A percentile compares a stretch with the other conserved stretches of the same genome.
Evolutionary conservation across 2,888 invertebrate genomes (phyloP).

Genomic region (Melieria omissa): DNA sequence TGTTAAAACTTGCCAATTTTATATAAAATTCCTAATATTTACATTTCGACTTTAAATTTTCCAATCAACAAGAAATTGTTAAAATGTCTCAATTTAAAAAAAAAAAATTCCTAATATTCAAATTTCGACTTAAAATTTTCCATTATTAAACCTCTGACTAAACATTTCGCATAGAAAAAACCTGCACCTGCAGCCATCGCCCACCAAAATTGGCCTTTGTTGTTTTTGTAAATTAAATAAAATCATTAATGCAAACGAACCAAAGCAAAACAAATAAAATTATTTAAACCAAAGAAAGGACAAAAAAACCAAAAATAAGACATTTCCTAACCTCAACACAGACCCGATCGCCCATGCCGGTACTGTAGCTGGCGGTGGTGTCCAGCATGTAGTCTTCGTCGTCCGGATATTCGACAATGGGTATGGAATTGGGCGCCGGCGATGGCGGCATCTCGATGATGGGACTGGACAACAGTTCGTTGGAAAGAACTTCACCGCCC

Average conservation of each 20-base stretch:
- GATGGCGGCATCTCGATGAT: conserved; percentile 73
- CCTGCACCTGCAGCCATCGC: too few species aligned
- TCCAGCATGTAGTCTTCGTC: conserved; percentile 75
- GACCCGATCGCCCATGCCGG: conserved; percentile 63
- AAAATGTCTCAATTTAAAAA: too few species aligned
- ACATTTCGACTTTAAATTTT: too few species aligned
- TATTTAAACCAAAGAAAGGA: conserved; percentile 46
- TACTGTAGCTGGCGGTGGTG: conserved; percentile 52
- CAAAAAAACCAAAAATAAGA: conserved; percentile 1
- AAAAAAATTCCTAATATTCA: too few species aligned
- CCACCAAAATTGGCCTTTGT: too few species aligned
- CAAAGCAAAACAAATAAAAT: conserved; percentile 36
- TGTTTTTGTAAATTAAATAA: not conserved
- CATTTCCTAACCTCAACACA: conserved; percentile 67
- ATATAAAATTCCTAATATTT: too few species aligned
- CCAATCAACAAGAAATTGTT: too few species aligned
- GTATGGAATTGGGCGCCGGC: conserved; percentile 75
- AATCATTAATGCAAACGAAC: conserved; percentile 8
- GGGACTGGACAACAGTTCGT: conserved; percentile 66
- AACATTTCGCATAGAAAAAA: too few species aligned
- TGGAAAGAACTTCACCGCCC: conserved; percentile 68
- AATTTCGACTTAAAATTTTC: too few species aligned
- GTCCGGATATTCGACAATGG: conserved; percentile 88
- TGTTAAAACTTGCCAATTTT: too few species aligned
- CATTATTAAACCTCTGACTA: too few species aligned